Evolutionary conservation across 2,797 vertebrate species (phyloP), one percentile per base, ranked within the genome.

Genomic region (Sebastes oblongus): DNA sequence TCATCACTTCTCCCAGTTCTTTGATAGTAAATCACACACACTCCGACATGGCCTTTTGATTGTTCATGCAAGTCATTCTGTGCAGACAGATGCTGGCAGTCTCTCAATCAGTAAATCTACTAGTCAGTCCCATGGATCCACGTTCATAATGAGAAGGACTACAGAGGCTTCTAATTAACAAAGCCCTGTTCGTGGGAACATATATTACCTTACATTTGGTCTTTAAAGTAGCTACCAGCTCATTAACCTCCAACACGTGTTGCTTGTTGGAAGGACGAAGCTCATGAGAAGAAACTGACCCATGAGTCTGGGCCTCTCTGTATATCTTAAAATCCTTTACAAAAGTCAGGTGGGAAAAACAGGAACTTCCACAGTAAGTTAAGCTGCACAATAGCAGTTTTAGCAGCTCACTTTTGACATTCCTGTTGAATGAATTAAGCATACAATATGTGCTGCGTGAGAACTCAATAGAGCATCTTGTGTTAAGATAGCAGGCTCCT

Each of bases 1-100:
- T 84, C 72, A 79, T 81, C 64, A 78, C 67, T 73, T 74, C 29
- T 56, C 20, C 22, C 30, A 52, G 24, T 75, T 75, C 66, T 75
- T 69, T 75, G 58, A 78, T 65, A 66, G 66, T 61, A 81, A 66
- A 78, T 76, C 78, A 75, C 22, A 50, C 50, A 24, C 56, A 24
- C 39, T 32, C 59, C 24, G 39, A 54, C 58, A 29, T 68, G 32
- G 46, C 66, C 24, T 27, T 78, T 34, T 50, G 20, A 74, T 84
- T 81, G 71, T 75, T 65, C 62, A 66, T 62, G 8, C 4, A 0
- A 69, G 22, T 58, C 18, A 67, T 68, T 75, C 39, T 54, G 10
- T 61, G 30, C 22, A 27, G 77, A 39, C 69, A 59, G 66, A 39
- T 61, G 22, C 54, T 66, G 55, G 16, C 36, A 64, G 14, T 72